Evolutionary conservation across 2,797 vertebrate genomes (phyloP), one percentile per base, ranked within the genome.

Genomic region (Gorsachius magnificus): DNA sequence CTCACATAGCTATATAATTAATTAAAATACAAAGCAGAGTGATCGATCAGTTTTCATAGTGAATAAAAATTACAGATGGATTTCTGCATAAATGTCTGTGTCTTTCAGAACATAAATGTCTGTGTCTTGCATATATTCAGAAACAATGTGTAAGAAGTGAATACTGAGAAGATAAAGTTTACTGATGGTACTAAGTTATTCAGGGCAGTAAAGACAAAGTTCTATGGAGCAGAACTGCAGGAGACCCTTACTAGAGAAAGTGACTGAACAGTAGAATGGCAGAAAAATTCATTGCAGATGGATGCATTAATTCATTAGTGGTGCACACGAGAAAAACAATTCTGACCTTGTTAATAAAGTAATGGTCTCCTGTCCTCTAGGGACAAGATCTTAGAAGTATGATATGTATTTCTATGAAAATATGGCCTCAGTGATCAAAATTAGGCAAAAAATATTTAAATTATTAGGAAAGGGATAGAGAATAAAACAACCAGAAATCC

Each of bases 271-370:
- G 87, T 84, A 84, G 78, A 95, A 94, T 70, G 66, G 66, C 86
- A 93, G 90, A 87, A 92, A 96, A 95, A 92, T 58, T 86, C 38
- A 51, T n/a, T 92, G 86, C 83, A 92, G 88, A 36, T 82, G 86
- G 43, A 84, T 90, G 80, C 43, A 93, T 38, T 76, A 86, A 79
- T 76, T 96, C 66, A 72, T 95, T 90, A 92, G 77, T n/a, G 72
- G 43, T 72, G 66, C 54, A 72, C 26, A 66, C 36, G 74, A 87
- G 76, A 70, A 94, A 89, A 94, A 87, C 54, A 69, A 22, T 79
- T 82, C 66, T 80, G 88, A 83, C 89, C 72, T 56, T 87, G 14
- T 5, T 95, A 90, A 93, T 93, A 78, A 91, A 91, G 20, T 78
- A 90, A 87, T 46, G 28, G 68, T 68, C n/a, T 89, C 31, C n/a